Conservation (phyloP, 2,113 vertebrate genomes). For the Sapayoa aenigma region DNA sequence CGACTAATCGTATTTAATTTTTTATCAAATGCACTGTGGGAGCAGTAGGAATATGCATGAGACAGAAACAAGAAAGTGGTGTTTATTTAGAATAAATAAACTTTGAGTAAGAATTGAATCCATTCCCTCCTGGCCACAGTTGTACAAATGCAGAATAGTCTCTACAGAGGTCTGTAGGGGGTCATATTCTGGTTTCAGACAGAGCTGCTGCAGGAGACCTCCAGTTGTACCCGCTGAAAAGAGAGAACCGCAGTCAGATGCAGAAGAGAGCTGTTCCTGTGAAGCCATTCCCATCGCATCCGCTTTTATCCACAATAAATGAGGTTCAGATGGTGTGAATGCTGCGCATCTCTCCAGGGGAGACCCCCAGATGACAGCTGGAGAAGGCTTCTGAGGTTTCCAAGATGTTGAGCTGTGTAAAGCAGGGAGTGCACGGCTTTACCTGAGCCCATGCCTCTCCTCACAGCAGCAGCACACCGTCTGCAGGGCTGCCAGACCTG, state of each 20-base stretch:
- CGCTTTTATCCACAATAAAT: accelerated
- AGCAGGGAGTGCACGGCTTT: accelerated
- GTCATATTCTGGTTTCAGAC: background rate
- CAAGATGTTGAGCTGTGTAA: accelerated
- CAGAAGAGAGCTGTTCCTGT: background rate
- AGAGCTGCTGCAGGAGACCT: background rate
- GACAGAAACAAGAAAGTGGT: background rate
- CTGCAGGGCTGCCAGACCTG: background rate
- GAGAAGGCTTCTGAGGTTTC: background rate
- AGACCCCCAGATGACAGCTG: accelerated
- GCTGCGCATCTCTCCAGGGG: background rate
- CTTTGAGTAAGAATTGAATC: background rate
- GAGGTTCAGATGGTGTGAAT: background rate
- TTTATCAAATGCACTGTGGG: slow-evolving; percentile 3
- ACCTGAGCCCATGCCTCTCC: accelerated
- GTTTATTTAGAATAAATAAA: slow-evolving; percentile 35
- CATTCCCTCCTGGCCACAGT: accelerated
- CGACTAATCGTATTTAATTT: slow-evolving; percentile 17
- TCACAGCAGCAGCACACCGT: background rate
- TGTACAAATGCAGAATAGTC: background rate
- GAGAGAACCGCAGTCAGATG: background rate
- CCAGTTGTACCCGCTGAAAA: accelerated
- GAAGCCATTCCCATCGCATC: background rate
- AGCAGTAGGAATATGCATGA: slow-evolving; percentile 5
- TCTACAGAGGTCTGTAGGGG: background rate